Evolutionary conservation across 2,888 invertebrate genomes (phyloP).

Genomic region (Zelleria hepariella): DNA sequence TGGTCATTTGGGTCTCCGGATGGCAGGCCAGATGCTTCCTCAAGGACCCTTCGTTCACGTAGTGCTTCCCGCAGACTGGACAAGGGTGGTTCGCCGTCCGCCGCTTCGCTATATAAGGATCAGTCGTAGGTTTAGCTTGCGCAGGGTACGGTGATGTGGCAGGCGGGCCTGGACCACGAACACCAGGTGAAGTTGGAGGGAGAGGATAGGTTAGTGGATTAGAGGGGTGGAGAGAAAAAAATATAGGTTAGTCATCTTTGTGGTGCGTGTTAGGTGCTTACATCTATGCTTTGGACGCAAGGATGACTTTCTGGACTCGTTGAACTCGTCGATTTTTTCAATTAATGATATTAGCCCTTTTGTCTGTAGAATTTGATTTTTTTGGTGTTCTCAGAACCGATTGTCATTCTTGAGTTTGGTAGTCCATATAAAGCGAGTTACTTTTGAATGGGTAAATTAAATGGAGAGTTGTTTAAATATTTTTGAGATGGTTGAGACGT

Average conservation of each 20-base stretch:
- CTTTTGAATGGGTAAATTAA: not conserved
- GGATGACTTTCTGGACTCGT: not conserved
- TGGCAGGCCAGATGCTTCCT: conserved; percentile 95
- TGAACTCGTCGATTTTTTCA: not conserved
- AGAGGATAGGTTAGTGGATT: conserved; percentile 60
- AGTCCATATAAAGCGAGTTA: no score
- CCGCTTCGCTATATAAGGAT: conserved; percentile 92
- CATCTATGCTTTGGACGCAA: not conserved
- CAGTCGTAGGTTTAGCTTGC: conserved; percentile 71
- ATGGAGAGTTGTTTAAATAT: not conserved
- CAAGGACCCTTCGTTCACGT: conserved; percentile 93
- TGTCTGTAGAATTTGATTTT: no score
- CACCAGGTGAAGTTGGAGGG: conserved; percentile 47
- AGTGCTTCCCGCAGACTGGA: conserved; percentile 95
- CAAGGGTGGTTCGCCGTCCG: conserved; percentile 95
- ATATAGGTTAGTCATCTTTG: conserved; percentile 42
- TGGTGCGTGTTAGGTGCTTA: conserved; percentile 31
- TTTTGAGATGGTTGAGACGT: no score
- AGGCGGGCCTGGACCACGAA: conserved; percentile 65
- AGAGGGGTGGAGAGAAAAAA: conserved; percentile 39
- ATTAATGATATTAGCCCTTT: not conserved
- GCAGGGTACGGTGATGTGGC: conserved; percentile 75
- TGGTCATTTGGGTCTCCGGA: conserved; percentile 91
- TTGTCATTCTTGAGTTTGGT: no score
- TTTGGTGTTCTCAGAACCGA: no score